Base-by-base conservation (phyloP, 2,888 invertebrate genomes). In the Caenorhabditis sulstoni region DNA sequence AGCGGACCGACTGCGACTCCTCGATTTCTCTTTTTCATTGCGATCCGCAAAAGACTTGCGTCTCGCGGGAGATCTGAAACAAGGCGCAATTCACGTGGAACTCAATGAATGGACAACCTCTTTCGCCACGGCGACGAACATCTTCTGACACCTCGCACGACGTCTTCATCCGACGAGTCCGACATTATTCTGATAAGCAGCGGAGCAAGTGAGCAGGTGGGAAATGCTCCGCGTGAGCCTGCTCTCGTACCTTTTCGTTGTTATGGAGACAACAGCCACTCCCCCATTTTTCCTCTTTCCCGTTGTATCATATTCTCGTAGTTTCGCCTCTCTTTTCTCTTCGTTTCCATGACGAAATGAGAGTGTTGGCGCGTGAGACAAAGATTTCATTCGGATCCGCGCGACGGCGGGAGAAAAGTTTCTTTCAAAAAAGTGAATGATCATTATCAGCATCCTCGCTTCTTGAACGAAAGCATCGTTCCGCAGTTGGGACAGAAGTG, bases 401-500 rank as follows among this genome's bases (percentile, higher is more conserved):
- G 3, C 7, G 3, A 3, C 29, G 29, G 29, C 29, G 29, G 29
- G 3, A 5, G 3, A 29, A 29, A 29, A 3, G 7, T 29, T 29
- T 7, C 3, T 29, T 29, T 29, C 29, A 3, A 29, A 29, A 5
- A 5, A 29, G 29, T 29, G 3, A 29, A 29, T 29, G 29, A 29
- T 3, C 4, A 29, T 7, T 39, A 23, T 76, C 57, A 77, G 20
- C 68, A 77, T 52, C 65, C 68, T 11, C 76, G 18, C 35, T 77
- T 77, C 22, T 70, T 77, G 22, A 64, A 52, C 11, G 76, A 64
- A 23, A 77, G n/a, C 37, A 58, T 37, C 1, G 68, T 53, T 20
- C 44, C 71, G 45, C 78, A 78, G 37, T 78, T 78, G 16, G 78
- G 78, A 49, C 78, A 78, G 52, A 49, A 78, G 29, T 78, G 78